Conservation (phyloP, 2,797 vertebrate species). For the Poecilia velifera region DNA sequence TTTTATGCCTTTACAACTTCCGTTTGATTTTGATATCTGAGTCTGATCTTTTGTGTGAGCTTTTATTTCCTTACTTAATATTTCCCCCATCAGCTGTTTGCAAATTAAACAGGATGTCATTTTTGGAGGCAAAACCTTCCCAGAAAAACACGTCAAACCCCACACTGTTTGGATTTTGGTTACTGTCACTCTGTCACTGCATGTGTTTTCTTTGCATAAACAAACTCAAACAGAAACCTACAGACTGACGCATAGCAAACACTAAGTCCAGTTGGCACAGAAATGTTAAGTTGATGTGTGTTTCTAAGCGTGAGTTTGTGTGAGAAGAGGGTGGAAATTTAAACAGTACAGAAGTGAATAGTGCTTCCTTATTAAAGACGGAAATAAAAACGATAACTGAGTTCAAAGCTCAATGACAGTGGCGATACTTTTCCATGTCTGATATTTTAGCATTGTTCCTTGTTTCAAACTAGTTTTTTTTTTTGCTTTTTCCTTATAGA, state of each 20-base stretch:
- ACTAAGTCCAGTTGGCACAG: not conserved
- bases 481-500: not conserved
- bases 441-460: not conserved
- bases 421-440: not conserved
- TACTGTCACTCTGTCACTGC: not conserved
- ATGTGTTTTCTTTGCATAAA: constrained; percentile 7
- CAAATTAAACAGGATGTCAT: not conserved
- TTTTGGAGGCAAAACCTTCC: constrained; percentile 1
- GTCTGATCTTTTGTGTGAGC: not conserved
- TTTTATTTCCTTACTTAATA: too few relatives aligned
- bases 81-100: not conserved
- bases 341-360: not conserved
- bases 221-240: constrained; percentile 17
- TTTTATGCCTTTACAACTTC: not conserved
- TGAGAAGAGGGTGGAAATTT: not conserved
- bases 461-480: not conserved
- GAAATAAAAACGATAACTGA: not conserved
- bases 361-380: not conserved
- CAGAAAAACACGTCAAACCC: not conserved
- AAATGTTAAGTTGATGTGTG: not conserved
- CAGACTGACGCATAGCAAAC: constrained; percentile 9
- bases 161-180: not conserved
- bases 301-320: not conserved
- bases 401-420: not conserved
- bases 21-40: not conserved